Base-by-base conservation (phyloP, 2,888 invertebrate genomes). In the Tiphia femorata region DNA sequence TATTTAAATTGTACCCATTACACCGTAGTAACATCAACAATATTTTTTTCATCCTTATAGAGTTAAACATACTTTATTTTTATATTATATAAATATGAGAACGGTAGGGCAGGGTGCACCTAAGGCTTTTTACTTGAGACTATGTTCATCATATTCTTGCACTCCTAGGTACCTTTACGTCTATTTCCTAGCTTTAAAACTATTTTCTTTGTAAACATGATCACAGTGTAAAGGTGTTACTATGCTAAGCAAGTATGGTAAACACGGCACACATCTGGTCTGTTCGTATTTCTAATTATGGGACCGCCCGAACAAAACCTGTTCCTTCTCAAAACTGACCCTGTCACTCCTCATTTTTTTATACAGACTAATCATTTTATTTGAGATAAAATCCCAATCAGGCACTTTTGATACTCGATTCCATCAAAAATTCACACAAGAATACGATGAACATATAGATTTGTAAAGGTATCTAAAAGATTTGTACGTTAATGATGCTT, bases 21-120 rank as follows among this genome's bases (percentile, higher is more conserved):
- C 77, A 81, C 79, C 76, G 62, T 76, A 79, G 66, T 79, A 80
- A 80, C 78, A 79, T 78, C 75, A 79, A 80, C 76, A 78, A 79
- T 76, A 72, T 67, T 72, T 71, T 54, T 59, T 67, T 57, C 53
- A 55, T 68, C 62, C 61, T 65, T 71, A 73, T 63, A 69, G 57
- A 67, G 67, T 75, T 70, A 69, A 70, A 66, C 70, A 71, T 72
- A 70, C 50, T 67, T 64, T 73, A 72, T 43, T 66, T 58, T 67
- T 66, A 71, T 54, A 54, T 61, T 40, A 59, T 74, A 69, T 72
- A 65, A 67, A 70, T 70, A 68, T 71, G 35, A 33, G 42, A 27
- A 52, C 20, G 23, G 20, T 10, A 48, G 64, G 70, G 70, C 70
- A 64, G 69, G 72, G 70, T 75, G 72, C 73, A 75, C 69, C 71